Percentiles rank a stretch among this genome's conserved stretches.
phyloP scores from a whole-genome alignment of 2,888 invertebrate species.

The Lymantria monacha region DNA sequence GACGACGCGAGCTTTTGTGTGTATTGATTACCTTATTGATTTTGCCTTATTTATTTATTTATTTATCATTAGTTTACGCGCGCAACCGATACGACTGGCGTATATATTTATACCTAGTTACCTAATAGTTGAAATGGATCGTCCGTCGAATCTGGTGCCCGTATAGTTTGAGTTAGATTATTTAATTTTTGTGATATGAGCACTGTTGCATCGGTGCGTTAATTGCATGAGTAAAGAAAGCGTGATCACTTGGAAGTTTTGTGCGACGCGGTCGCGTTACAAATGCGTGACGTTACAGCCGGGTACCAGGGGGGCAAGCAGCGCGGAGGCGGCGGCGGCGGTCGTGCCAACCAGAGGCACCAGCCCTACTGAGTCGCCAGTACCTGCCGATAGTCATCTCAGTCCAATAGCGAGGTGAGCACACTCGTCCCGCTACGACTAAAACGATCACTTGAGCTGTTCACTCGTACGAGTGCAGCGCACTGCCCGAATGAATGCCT shows the following conservation, averaged over 20 bases:
- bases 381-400: conserved; percentile 77
- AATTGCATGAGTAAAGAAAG: conserved; percentile 5
- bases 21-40: conserved; percentile 16
- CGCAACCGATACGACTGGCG: background rate
- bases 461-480: background rate
- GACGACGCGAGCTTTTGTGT: conserved; percentile 20
- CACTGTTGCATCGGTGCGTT: conserved; percentile 8
- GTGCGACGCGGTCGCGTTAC: background rate
- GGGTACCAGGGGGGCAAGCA: conserved; percentile 93
- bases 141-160: conserved; percentile 4
- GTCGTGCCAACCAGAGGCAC: conserved; percentile 92
- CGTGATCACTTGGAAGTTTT: background rate
- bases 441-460: no score
- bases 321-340: conserved; percentile 86
- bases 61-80: background rate
- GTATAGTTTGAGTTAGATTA: conserved; percentile 1
- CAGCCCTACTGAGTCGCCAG: conserved; percentile 88
- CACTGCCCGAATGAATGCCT: no score
- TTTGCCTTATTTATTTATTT: conserved; percentile 9
- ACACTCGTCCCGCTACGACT: background rate
- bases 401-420: conserved; percentile 76
- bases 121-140: no score
- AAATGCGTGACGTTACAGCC: conserved; percentile 63
- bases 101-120: no score
- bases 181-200: background rate